phyloP scores from a whole-genome alignment of 2,113 vertebrate genomes.

The Xerus inauris region DNA sequence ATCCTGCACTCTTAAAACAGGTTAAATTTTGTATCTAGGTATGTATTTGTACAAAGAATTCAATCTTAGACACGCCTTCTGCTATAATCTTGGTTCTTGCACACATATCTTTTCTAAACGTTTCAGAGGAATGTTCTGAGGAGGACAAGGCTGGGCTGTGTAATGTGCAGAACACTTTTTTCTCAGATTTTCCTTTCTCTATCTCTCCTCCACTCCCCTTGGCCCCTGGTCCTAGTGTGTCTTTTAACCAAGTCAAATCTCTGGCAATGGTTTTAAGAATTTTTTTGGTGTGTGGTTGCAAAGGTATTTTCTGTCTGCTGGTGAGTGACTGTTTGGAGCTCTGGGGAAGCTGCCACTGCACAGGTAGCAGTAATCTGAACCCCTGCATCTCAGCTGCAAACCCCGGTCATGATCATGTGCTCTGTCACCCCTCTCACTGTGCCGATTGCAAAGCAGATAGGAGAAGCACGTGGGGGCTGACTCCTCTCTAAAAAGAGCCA shows the following conservation, averaged over 20 bases:
- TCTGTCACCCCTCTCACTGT: not conserved
- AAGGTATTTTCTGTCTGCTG: not conserved
- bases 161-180: not conserved
- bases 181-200: not conserved
- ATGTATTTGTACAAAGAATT: not conserved
- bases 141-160: not conserved
- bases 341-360: not conserved
- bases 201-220: too few relatives aligned
- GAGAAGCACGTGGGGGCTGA: not conserved
- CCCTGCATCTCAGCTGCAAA: not conserved
- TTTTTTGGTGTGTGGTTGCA: not conserved
- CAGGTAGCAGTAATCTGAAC: slow-evolving; percentile 23
- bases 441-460: slow-evolving; percentile 35
- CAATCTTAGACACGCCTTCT: not conserved
- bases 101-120: not conserved
- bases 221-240: not conserved
- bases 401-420: not conserved
- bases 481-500: not conserved
- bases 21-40: not conserved
- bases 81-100: too few relatives aligned
- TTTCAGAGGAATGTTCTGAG: not conserved
- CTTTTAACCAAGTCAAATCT: not conserved
- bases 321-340: not conserved
- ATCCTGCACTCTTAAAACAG: not conserved
- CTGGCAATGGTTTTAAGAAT: not conserved